Base-by-base conservation (phyloP, 2,888 invertebrate genomes). In the Synanthedon vespiformis region DNA sequence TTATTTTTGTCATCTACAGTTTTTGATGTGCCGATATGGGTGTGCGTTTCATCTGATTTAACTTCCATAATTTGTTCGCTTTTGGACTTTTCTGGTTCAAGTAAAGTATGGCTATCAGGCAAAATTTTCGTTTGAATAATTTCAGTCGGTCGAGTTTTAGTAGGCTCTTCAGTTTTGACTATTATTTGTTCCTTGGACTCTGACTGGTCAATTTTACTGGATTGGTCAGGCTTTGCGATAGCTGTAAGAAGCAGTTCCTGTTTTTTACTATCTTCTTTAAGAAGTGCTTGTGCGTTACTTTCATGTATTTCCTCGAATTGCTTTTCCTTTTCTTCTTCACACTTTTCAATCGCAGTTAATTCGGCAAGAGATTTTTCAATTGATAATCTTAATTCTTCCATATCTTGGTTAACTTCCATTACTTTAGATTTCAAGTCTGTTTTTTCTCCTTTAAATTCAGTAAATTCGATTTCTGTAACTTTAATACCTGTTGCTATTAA, bases 361-460 rank as follows among this genome's bases (percentile, higher is more conserved):
- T 80, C 87, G 40, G 84, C 85, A 55, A 87, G 64, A 16, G 87
- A 85, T 55, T 71, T 75, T 65, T 87, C 87, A 53, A 87, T 82
- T 1, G 86, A 85, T 14, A 75, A 51, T 52, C 80, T 73, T 49
- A 87, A 62, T 52, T 80, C 85, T 59, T 86, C 83, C 82, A 87
- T 80, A 52, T 84, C 85, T 63, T 79, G 70, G 57, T 80, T 84
- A 0, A 86, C 86, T 65, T 85, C 85, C 64, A 84, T 73, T 62
- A 83, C 80, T 72, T 85, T 83, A 0, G 84, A 81, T 67, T 82
- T 84, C 1, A 84, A 61, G 59, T 80, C 81, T 4, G 75, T 82
- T 57, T 80, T 81, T 53, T 67, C 62, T 50, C 63, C 64, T 40
- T 44, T 53, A 49, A 54, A 53, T 13, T 57, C 61, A 27, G 54